These are phyloP conservation scores for Loripinus fragilis DNA, from an alignment of 2,888 invertebrate species.

Conservation along the genomic window DNA sequence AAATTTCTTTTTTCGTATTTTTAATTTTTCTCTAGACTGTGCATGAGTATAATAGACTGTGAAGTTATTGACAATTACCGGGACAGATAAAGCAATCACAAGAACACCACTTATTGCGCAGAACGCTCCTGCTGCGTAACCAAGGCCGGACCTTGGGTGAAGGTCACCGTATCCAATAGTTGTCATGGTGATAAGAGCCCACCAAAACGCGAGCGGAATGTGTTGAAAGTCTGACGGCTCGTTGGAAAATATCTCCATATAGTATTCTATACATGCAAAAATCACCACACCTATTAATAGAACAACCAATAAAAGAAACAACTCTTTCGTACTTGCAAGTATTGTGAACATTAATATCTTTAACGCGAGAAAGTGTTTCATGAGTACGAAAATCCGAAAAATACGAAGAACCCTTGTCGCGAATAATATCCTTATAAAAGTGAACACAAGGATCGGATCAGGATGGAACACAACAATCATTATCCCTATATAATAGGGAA, in stretches of 20 bases:
- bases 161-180: conserved; percentile 87
- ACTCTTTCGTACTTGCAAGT: conserved; percentile 67
- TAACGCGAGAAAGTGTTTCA: conserved; percentile 71
- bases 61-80: conserved; percentile 73
- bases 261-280: conserved; percentile 70
- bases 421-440: conserved; percentile 63
- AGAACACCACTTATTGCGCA: conserved; percentile 72
- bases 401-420: conserved; percentile 67
- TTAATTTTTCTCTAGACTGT: conserved; percentile 67
- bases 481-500: conserved; percentile 70
- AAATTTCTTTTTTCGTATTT: conserved; percentile 62
- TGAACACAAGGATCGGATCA: conserved; percentile 61
- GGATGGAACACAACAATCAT: conserved; percentile 62
- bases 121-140: conserved; percentile 66
- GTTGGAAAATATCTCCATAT: conserved; percentile 68
- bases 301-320: conserved; percentile 66
- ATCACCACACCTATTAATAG: conserved; percentile 68
- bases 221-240: conserved; percentile 61
- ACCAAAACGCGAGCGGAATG: conserved; percentile 94
- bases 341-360: conserved; percentile 72
- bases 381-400: conserved; percentile 68
- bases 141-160: conserved; percentile 64
- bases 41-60: conserved; percentile 71
- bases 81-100: conserved; percentile 71
- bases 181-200: conserved; percentile 94